These are phyloP conservation scores for Brachystomella parvula DNA, from an alignment of 1,140 invertebrate species.

Conservation along the genomic window DNA sequence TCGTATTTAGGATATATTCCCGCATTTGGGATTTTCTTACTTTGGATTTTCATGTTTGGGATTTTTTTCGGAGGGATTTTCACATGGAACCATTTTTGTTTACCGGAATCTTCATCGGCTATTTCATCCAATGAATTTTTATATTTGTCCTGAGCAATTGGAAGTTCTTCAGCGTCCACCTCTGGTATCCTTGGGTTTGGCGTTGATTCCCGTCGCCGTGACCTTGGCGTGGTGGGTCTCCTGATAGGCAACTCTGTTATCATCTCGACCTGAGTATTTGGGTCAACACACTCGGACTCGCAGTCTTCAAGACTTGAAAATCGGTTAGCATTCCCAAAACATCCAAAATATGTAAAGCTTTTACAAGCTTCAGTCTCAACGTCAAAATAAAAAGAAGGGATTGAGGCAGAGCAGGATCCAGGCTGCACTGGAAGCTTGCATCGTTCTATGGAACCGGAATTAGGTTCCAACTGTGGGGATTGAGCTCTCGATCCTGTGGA, in stretches of 20 bases:
- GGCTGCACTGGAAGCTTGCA: constrained; percentile 50
- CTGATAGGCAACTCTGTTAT: neutral
- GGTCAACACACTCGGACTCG: constrained; percentile 57
- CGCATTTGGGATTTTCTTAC: too few species aligned
- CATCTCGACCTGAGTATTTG: neutral
- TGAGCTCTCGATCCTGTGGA: neutral
- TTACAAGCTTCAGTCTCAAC: constrained; percentile 60
- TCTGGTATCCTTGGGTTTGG: neutral
- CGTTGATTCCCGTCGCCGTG: neutral
- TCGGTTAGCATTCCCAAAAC: constrained; percentile 59
- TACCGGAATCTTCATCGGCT: too few species aligned
- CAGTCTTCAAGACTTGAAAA: constrained; percentile 54
- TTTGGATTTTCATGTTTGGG: too few species aligned
- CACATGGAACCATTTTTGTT: too few species aligned
- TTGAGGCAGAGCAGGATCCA: constrained; percentile 51
- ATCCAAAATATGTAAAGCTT: constrained; percentile 58
- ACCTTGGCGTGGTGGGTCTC: neutral
- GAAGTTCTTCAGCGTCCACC: neutral
- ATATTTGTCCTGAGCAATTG: too few species aligned
- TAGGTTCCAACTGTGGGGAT: too few species aligned
- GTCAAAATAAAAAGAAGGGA: constrained; percentile 56
- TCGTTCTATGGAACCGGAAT: constrained; percentile 41
- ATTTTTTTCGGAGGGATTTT: too few species aligned
- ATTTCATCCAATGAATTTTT: too few species aligned
- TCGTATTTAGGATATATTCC: too few species aligned